Evolutionary conservation across 35 echinoderm and acorn worm genomes (phyloP).

Genomic region (Holothuria glaberrima): DNA sequence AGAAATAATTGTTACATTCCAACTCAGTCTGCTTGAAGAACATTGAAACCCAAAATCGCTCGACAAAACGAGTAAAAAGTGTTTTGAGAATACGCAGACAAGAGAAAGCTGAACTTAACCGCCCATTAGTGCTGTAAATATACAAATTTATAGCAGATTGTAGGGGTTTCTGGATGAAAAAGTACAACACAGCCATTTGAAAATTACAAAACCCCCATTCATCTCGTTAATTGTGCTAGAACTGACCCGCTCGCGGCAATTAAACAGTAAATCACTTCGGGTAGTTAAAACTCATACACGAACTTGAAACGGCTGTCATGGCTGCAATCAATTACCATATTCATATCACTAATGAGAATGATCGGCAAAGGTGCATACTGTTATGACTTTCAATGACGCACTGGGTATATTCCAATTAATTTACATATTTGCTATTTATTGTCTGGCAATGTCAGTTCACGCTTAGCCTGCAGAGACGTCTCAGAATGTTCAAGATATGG

Average conservation of each 20-base stretch:
- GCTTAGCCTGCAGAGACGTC: too few relatives aligned
- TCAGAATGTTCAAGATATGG: too few relatives aligned
- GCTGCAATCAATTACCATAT: constrained; percentile 12
- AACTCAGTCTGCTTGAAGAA: too few relatives aligned
- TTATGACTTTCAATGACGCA: too few relatives aligned
- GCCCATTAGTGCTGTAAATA: constrained; percentile 51
- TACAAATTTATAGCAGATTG: constrained; percentile 55
- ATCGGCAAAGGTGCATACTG: too few relatives aligned
- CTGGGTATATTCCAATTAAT: too few relatives aligned
- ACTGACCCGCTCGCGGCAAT: constrained; percentile 38
- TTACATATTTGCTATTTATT: too few relatives aligned
- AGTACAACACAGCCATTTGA: constrained; percentile 46
- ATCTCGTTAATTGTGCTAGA: constrained; percentile 37
- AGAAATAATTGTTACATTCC: constrained; percentile 33
- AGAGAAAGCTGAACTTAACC: constrained; percentile 18
- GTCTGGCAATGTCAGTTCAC: too few relatives aligned
- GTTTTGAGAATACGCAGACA: constrained; percentile 39
- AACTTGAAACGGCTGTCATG: not conserved
- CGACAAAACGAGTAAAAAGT: constrained; percentile 10
- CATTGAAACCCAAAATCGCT: too few relatives aligned
- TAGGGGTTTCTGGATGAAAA: constrained; percentile 17
- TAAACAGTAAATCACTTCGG: constrained; percentile 41
- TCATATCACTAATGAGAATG: constrained; percentile 40
- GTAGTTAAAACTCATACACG: constrained; percentile 1
- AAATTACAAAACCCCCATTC: constrained; percentile 41